Percentiles rank a stretch among this genome's conserved stretches.
Conservation (phyloP, 2,888 invertebrate genomes). For the Dioctria linearis region DNA sequence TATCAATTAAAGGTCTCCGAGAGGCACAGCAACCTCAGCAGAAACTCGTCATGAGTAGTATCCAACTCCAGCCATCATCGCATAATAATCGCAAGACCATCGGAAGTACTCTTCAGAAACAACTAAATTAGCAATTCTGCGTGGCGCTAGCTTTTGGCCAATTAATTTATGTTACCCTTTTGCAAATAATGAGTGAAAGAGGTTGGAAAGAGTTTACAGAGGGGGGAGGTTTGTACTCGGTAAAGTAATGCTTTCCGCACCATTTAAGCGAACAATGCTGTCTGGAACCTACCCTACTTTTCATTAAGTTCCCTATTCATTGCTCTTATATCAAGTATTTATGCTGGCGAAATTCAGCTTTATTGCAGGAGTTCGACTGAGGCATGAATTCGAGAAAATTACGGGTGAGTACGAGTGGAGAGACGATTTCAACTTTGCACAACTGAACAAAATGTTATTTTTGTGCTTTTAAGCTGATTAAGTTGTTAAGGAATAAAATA, state of each 20-base stretch:
- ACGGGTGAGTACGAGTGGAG: not conserved
- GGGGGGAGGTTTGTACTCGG: not conserved
- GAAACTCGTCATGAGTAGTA: constrained; percentile 24
- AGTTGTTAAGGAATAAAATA: constrained; percentile 29
- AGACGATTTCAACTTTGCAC: constrained; percentile 1
- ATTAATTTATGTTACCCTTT: constrained; percentile 44
- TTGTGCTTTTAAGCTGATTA: constrained; percentile 47
- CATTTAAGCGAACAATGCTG: constrained; percentile 46
- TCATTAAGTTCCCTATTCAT: constrained; percentile 47
- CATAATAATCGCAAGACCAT: constrained; percentile 38
- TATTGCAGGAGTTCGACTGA: constrained; percentile 39
- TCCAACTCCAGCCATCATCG: not conserved
- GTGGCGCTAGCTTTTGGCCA: constrained; percentile 29
- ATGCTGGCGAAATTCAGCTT: constrained; percentile 41
- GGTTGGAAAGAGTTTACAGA: constrained; percentile 20
- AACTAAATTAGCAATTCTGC: constrained; percentile 44
- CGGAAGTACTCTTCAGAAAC: constrained; percentile 38
- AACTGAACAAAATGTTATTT: constrained; percentile 39
- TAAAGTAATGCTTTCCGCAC: constrained; percentile 44
- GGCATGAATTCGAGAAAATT: constrained; percentile 39
- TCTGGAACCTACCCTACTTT: constrained; percentile 32
- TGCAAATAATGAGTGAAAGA: constrained; percentile 8
- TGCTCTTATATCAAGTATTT: constrained; percentile 44
- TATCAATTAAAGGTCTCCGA: constrained; percentile 37
- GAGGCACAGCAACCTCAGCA: constrained; percentile 29